Percentiles rank a stretch among this genome's conserved stretches.
Conservation (phyloP, 2,797 vertebrate species). For the Cirrhinus molitorella region DNA sequence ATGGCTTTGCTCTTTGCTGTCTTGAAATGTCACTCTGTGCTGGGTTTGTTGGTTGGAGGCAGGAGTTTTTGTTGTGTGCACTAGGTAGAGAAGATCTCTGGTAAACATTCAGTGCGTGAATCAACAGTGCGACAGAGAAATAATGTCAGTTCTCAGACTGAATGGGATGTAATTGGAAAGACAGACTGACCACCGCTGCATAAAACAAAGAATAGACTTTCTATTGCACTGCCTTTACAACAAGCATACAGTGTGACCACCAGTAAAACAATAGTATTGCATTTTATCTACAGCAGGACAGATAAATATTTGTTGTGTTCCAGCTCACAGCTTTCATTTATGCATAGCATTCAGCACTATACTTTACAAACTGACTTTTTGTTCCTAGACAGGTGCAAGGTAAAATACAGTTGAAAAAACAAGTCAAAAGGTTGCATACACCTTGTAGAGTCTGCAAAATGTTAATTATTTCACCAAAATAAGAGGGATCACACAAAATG, state of each 20-base stretch:
- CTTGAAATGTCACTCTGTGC: slow-evolving; percentile 2
- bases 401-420: background rate
- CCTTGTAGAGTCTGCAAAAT: no score
- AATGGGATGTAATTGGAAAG: background rate
- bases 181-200: background rate
- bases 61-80: background rate
- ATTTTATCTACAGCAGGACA: background rate
- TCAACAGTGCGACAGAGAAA: background rate
- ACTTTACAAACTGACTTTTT: background rate
- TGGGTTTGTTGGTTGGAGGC: background rate
- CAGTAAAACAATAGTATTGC: background rate
- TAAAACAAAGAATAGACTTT: background rate
- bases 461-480: no score
- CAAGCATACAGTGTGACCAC: background rate
- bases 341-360: background rate
- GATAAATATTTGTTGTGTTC: background rate
- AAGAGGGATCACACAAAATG: no score
- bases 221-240: background rate
- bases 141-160: background rate
- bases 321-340: background rate
- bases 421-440: no score
- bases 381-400: background rate
- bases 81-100: background rate
- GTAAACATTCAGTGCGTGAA: background rate
- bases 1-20: slow-evolving; percentile 11